phyloP scores from a whole-genome alignment of 2,888 invertebrate genomes.

The Sipunculus nudus region DNA sequence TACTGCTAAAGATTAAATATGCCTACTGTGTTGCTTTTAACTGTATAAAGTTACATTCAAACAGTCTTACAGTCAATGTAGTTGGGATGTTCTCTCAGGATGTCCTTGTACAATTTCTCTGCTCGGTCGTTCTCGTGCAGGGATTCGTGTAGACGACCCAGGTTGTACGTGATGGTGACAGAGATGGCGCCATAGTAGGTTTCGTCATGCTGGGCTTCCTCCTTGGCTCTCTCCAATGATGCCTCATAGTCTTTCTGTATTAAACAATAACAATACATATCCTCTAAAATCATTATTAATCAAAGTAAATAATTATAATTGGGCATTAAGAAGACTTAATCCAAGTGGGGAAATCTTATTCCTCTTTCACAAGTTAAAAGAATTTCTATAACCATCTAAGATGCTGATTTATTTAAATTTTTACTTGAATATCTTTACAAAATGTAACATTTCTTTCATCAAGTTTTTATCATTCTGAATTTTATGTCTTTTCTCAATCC shows the following conservation, averaged over 20 bases:
- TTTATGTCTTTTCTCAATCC: too few species aligned
- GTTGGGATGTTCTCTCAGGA: conserved; percentile 96
- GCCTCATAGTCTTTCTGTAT: conserved; percentile 76
- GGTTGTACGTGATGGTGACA: conserved; percentile 95
- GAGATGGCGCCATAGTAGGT: conserved; percentile 96
- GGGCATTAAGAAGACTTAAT: too few species aligned
- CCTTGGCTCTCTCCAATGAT: conserved; percentile 83
- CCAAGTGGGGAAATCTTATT: too few species aligned
- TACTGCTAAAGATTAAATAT: neutral
- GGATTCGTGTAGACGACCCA: conserved; percentile 92
- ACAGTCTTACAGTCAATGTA: conserved; percentile 85
- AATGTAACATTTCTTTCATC: too few species aligned
- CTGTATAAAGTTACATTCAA: neutral
- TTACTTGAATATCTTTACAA: too few species aligned
- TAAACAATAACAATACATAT: too few species aligned
- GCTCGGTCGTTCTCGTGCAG: conserved; percentile 92
- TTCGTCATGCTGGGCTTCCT: conserved; percentile 79
- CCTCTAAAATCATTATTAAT: too few species aligned
- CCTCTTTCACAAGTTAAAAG: too few species aligned
- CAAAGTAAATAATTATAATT: too few species aligned
- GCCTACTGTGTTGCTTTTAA: neutral
- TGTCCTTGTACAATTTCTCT: conserved; percentile 95
- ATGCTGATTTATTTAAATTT: too few species aligned
- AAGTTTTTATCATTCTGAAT: too few species aligned
- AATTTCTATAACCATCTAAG: too few species aligned